Percentiles rank a stretch among this genome's conserved stretches.
These are phyloP conservation scores for Halichoerus grypus DNA, from an alignment of 2,113 vertebrate genomes.

Conservation along the genomic window DNA sequence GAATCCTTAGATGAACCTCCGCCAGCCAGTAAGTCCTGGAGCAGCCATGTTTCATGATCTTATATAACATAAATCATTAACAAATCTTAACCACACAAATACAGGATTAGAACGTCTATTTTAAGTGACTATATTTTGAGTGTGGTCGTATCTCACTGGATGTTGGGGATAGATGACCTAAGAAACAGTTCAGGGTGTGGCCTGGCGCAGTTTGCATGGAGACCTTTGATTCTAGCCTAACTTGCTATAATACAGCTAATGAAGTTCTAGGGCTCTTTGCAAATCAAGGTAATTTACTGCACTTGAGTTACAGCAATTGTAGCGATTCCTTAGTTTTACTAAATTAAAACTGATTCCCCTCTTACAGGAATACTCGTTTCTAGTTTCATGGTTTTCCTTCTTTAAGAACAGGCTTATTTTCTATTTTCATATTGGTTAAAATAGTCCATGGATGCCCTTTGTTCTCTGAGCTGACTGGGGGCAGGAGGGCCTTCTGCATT, in stretches of 20 bases:
- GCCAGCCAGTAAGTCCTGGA: background rate
- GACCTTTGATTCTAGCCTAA: background rate
- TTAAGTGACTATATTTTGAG: background rate
- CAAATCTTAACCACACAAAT: background rate
- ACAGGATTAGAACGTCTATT: background rate
- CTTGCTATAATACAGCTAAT: background rate
- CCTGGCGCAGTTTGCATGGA: background rate
- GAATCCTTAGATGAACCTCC: background rate
- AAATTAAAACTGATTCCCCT: background rate
- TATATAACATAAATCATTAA: background rate
- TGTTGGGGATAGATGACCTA: background rate
- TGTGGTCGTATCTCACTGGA: background rate
- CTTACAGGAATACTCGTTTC: background rate
- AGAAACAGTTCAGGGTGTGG: background rate
- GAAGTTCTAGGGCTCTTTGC: background rate
- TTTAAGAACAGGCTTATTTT: background rate
- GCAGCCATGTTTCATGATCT: background rate
- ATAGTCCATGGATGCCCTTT: background rate
- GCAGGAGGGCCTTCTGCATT: background rate
- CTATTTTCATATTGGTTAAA: background rate
- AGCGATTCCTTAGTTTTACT: background rate
- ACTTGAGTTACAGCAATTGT: background rate
- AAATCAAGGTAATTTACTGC: background rate
- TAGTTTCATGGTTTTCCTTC: background rate
- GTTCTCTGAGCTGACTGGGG: background rate